These are phyloP conservation scores for Homarus americanus DNA, from an alignment of 1,140 invertebrate species.

Conservation along the genomic window DNA sequence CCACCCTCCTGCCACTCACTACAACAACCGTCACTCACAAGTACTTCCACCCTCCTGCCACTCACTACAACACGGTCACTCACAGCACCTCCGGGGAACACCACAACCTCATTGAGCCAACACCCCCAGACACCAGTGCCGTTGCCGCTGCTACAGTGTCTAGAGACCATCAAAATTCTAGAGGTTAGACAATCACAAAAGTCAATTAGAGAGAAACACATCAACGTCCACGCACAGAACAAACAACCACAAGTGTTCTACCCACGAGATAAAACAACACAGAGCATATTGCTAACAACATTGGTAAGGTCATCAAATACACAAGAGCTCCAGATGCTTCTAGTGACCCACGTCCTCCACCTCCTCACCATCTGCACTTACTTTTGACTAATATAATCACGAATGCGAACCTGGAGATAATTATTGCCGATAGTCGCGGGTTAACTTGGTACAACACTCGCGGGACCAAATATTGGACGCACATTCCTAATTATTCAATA, in stretches of 20 bases:
- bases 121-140: neutral
- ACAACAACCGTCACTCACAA: too few relatives aligned
- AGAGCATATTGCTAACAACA: slow-evolving; percentile 72
- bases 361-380: neutral
- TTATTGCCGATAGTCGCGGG: too few relatives aligned
- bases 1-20: too few relatives aligned
- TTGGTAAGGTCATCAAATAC: slow-evolving; percentile 44
- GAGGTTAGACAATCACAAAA: slow-evolving; percentile 57
- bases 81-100: too few relatives aligned
- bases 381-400: too few relatives aligned
- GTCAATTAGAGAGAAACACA: slow-evolving; percentile 70
- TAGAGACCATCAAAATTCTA: slow-evolving; percentile 43
- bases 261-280: slow-evolving; percentile 69
- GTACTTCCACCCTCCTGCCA: too few relatives aligned
- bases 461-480: too few relatives aligned
- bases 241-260: slow-evolving; percentile 67
- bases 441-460: too few relatives aligned
- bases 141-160: slow-evolving; percentile 11
- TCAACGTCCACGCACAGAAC: slow-evolving; percentile 69
- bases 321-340: neutral
- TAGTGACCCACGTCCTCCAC: neutral
- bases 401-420: too few relatives aligned
- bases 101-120: too few relatives aligned
- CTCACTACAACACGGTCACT: too few relatives aligned
- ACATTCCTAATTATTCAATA: too few relatives aligned